Evolutionary conservation across 2,797 vertebrate species (phyloP).

Genomic region (Thaleichthys pacificus): DNA sequence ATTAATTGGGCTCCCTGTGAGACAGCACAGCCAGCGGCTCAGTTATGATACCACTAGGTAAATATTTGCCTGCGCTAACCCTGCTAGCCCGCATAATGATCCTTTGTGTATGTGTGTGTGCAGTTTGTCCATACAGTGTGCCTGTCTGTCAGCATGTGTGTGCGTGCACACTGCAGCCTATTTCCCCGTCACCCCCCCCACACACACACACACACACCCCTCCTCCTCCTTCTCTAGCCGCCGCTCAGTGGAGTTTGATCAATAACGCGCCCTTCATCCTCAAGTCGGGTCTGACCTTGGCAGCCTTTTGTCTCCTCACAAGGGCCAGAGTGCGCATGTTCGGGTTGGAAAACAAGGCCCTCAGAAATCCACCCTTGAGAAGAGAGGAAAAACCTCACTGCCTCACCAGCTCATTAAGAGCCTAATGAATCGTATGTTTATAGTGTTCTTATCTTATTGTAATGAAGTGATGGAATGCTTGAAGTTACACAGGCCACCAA

Average conservation of each 20-base stretch:
- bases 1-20: conserved; percentile 74
- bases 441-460: conserved; percentile 66
- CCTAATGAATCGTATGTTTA: conserved; percentile 76
- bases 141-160: conserved; percentile 20
- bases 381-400: conserved; percentile 47
- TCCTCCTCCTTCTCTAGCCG: conserved; percentile 60
- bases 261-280: conserved; percentile 83
- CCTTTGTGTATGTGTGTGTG: conserved; percentile 64
- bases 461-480: conserved; percentile 70
- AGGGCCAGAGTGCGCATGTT: conserved; percentile 78
- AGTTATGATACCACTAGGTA: conserved; percentile 78
- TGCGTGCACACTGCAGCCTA: conserved; percentile 50
- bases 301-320: conserved; percentile 82
- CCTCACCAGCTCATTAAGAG: conserved; percentile 69
- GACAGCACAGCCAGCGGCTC: conserved; percentile 66
- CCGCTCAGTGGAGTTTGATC: conserved; percentile 78
- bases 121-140: not conserved
- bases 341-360: conserved; percentile 71
- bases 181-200: conserved; percentile 53
- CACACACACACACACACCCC: conserved; percentile 34
- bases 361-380: conserved; percentile 54
- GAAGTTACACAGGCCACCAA: conserved; percentile 57
- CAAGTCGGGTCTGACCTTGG: conserved; percentile 80
- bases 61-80: conserved; percentile 77
- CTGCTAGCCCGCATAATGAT: conserved; percentile 74